These are phyloP conservation scores for Sarcophaga peregrina DNA, from an alignment of 1,140 invertebrate genomes.

Conservation along the genomic window DNA sequence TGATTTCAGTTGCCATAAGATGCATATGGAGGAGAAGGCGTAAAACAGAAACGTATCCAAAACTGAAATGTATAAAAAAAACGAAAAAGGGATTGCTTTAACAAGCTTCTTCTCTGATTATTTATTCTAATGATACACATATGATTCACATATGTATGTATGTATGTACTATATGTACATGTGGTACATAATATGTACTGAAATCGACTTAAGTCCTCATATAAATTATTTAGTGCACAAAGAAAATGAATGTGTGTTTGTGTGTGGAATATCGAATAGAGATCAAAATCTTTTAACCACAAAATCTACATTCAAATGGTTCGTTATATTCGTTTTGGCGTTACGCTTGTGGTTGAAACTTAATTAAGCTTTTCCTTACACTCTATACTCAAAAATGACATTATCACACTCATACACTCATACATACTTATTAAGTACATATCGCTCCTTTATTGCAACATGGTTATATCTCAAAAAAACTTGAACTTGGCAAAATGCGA, in stretches of 20 bases:
- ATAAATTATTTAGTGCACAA: background rate
- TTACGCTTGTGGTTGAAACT: slow-evolving; percentile 34
- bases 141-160: too few relatives aligned
- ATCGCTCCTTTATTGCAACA: too few relatives aligned
- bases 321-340: slow-evolving; percentile 27
- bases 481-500: too few relatives aligned
- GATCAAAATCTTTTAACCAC: slow-evolving; percentile 26
- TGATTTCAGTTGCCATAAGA: background rate
- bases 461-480: too few relatives aligned
- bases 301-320: background rate
- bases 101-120: background rate
- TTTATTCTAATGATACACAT: slow-evolving; percentile 20
- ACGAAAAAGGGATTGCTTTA: slow-evolving; percentile 10
- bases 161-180: too few relatives aligned
- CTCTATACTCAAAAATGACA: too few relatives aligned
- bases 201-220: background rate
- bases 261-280: background rate
- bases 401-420: too few relatives aligned
- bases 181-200: background rate
- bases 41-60: background rate
- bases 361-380: slow-evolving; percentile 25
- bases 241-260: background rate
- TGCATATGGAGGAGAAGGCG: background rate
- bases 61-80: slow-evolving; percentile 20
- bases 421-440: too few relatives aligned